Conservation (phyloP, 2,888 invertebrate genomes). For the Timema cristinae region DNA sequence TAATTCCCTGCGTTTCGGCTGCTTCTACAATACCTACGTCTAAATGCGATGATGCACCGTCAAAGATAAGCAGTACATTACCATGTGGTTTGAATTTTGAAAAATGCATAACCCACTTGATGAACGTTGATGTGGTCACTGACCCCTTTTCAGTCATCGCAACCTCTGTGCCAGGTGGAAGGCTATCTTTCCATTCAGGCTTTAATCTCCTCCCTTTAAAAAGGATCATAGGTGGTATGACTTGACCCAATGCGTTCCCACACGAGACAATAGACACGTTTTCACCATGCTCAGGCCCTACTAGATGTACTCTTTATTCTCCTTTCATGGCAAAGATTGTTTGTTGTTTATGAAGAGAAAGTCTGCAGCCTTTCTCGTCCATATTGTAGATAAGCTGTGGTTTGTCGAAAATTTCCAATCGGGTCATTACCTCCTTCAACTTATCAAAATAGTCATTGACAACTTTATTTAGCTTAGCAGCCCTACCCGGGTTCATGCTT, state of each 20-base stretch:
- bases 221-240: conserved; percentile 19
- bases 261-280: conserved; percentile 16
- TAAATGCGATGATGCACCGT: too few relatives aligned
- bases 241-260: conserved; percentile 6
- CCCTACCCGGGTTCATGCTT: conserved; percentile 12
- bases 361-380: neutral
- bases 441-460: conserved; percentile 14
- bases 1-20: too few relatives aligned
- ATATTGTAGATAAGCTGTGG: conserved; percentile 8
- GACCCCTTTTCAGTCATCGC: conserved; percentile 37
- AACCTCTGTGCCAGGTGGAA: conserved; percentile 35
- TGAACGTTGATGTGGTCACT: conserved; percentile 36
- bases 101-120: conserved; percentile 36
- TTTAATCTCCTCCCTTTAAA: conserved; percentile 22
- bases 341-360: conserved; percentile 11
- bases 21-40: too few relatives aligned
- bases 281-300: conserved; percentile 11
- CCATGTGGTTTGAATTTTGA: conserved; percentile 34
- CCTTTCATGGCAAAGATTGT: conserved; percentile 13
- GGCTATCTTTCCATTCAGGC: conserved; percentile 20
- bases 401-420: conserved; percentile 15
- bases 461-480: conserved; percentile 12
- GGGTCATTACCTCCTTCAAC: conserved; percentile 12
- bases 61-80: conserved; percentile 35
- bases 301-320: conserved; percentile 9